Evolutionary conservation across 1,140 invertebrate species (phyloP).

Genomic region (Drosophila suzukii): DNA sequence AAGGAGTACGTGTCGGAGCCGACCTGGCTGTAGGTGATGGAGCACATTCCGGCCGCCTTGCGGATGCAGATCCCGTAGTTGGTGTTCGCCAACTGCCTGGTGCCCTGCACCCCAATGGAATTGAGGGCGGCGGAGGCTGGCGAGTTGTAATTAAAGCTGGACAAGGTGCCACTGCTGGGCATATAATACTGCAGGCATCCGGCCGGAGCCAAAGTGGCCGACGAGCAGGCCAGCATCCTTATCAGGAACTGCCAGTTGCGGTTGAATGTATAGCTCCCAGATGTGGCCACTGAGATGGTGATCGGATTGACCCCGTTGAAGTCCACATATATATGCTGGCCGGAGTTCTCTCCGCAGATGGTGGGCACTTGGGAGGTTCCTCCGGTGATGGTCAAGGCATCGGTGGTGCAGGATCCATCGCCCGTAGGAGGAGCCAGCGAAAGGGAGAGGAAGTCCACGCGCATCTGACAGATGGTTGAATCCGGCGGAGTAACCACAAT

Average conservation of each 20-base stretch:
- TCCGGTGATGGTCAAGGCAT: slow-evolving; percentile 89
- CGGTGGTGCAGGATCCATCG: slow-evolving; percentile 89
- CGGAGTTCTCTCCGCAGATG: slow-evolving; percentile 92
- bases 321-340: slow-evolving; percentile 92
- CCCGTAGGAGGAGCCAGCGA: slow-evolving; percentile 89
- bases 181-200: slow-evolving; percentile 93
- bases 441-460: slow-evolving; percentile 91
- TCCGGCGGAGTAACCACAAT: slow-evolving; percentile 89
- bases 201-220: slow-evolving; percentile 86
- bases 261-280: slow-evolving; percentile 86
- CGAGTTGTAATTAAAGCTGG: slow-evolving; percentile 91
- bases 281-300: slow-evolving; percentile 88
- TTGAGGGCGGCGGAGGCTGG: slow-evolving; percentile 85
- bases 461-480: slow-evolving; percentile 90
- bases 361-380: slow-evolving; percentile 88
- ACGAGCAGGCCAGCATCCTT: slow-evolving; percentile 90
- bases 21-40: slow-evolving; percentile 80
- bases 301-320: slow-evolving; percentile 89
- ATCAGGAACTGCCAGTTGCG: slow-evolving; percentile 92
- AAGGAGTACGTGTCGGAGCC: slow-evolving; percentile 88
- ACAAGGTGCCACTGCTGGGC: slow-evolving; percentile 87
- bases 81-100: slow-evolving; percentile 89
- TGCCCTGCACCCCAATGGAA: slow-evolving; percentile 85
- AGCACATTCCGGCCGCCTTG: slow-evolving; percentile 75
- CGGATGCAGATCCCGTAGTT: slow-evolving; percentile 88